Evolutionary conservation across 2,888 invertebrate species (phyloP), one percentile per base, ranked within the genome.

Genomic region (Steinernema hermaphroditum): DNA sequence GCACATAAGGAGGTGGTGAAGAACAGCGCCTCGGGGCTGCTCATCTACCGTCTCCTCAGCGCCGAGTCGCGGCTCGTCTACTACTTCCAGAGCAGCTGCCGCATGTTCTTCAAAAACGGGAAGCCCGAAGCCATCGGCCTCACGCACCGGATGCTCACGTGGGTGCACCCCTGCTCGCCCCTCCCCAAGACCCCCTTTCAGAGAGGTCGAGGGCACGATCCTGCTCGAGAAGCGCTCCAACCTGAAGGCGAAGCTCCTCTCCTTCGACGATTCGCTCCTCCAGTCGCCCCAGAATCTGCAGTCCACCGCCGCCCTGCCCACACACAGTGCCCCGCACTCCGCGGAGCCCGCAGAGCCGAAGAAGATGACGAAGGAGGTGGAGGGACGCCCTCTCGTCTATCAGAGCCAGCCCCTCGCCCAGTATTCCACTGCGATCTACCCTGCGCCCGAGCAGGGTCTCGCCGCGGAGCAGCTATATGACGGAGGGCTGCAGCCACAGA

Each of bases 1-100:
- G 97, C 98, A 77, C 98, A 99, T 89, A 96, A 96, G 91, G 97
- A 98, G 91, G 98, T 97, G 85, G 89, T 98, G 82, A 98, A 98
- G 90, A 97, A 96, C 70, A 97, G 97, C 81, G 96, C 97, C 84
- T 96, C 96, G 75, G 97, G 97, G 34, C 93, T 99, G 92, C 96
- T 99, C 86, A 96, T 98, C 75, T 98, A 98, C 88, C 92, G 98
- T 87, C 93, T 95, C 89, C 93, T 96, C 88, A 93, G 94, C 82
- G 94, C 95, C 88, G 93, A 94, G 78, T 83, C 82, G 46, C 92
- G 92, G 8, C 92, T 93, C 85, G 95, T 95, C 94, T 93, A 97
- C 88, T 99, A 96, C 96, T 90, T 98, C 75, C 98, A 99, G 90
- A 96, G 96, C 24, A 93, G 93, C 82, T 96, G 97, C 16, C 91